Percentiles rank a stretch among this genome's conserved stretches.
phyloP scores from a whole-genome alignment of 2,888 invertebrate genomes.

The Callimorpha dominula region DNA sequence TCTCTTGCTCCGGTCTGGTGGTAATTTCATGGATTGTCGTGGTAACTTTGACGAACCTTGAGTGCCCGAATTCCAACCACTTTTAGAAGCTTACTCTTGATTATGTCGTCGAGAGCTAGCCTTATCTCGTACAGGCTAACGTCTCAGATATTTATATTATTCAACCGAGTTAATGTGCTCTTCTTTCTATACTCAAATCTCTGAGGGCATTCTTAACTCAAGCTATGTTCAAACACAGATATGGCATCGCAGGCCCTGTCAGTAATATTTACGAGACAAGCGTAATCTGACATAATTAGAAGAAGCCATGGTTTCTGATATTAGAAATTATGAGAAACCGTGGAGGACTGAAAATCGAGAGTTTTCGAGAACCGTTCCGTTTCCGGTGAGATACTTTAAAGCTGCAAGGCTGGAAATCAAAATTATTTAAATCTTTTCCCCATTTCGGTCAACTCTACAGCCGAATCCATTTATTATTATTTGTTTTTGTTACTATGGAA shows the following conservation, averaged over 20 bases:
- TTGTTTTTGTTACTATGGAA: neutral
- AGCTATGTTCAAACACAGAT: too few relatives aligned
- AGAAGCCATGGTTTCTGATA: neutral
- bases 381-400: too few relatives aligned
- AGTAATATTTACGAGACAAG: too few relatives aligned
- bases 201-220: too few relatives aligned
- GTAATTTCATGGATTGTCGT: too few relatives aligned
- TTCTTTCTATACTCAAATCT: too few relatives aligned
- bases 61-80: neutral
- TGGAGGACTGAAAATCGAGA: neutral
- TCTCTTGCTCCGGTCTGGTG: too few relatives aligned
- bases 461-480: neutral
- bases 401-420: neutral
- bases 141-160: too few relatives aligned
- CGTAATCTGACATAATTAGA: too few relatives aligned
- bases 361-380: neutral
- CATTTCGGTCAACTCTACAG: neutral
- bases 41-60: neutral
- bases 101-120: neutral
- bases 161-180: too few relatives aligned
- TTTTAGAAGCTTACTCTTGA: neutral
- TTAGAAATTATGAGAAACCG: neutral
- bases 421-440: neutral
- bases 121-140: neutral
- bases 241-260: too few relatives aligned